Percentiles rank a stretch among this genome's conserved stretches.
Conservation (phyloP, 30 jellyfish, hydroid and myxozoan genomes). For the Sanderia malayensis region DNA sequence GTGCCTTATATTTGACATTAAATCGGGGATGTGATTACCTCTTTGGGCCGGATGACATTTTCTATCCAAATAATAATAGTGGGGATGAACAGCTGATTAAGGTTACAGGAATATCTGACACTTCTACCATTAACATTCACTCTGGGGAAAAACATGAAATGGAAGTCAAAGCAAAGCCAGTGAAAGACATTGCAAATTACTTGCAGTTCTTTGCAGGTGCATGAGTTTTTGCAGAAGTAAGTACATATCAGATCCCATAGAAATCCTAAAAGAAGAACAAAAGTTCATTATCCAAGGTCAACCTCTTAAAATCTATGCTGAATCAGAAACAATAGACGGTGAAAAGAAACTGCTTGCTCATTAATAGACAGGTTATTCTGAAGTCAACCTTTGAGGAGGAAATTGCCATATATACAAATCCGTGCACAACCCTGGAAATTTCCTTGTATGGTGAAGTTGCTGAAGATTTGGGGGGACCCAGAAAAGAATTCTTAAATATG, state of each 20-base stretch:
- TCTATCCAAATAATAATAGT: neutral
- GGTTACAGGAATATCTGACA: neutral
- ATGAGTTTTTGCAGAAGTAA: neutral
- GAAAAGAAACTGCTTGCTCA: slow-evolving; percentile 10
- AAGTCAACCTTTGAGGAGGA: slow-evolving; percentile 13
- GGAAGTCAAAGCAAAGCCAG: neutral
- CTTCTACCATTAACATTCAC: neutral
- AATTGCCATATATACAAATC: neutral
- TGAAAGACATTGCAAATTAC: neutral
- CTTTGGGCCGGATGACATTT: neutral
- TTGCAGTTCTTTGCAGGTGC: neutral
- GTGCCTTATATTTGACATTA: neutral
- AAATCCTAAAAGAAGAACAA: neutral
- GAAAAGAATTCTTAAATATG: neutral
- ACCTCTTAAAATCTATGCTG: neutral
- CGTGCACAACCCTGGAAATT: neutral
- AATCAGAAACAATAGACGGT: neutral
- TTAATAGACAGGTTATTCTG: slow-evolving; percentile 9
- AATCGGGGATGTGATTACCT: neutral
- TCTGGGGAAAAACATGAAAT: neutral
- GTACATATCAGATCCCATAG: neutral
- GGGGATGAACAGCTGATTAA: neutral
- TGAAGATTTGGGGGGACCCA: neutral
- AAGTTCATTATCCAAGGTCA: neutral
- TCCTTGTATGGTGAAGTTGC: neutral